Conservation (phyloP, 2,888 invertebrate species). For the Leptothorax acervorum region DNA sequence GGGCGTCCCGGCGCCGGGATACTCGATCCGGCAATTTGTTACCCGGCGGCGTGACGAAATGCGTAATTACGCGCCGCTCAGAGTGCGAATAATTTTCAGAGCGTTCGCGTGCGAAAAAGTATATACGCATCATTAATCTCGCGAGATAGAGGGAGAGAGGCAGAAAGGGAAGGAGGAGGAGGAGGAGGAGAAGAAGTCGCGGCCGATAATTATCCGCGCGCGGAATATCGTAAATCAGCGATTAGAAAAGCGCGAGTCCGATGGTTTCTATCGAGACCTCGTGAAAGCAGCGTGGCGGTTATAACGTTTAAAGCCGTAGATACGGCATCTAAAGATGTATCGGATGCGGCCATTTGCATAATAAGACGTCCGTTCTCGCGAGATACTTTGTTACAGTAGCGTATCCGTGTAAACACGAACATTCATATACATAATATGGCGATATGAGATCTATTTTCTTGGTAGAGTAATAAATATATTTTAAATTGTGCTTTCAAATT, state of each 20-base stretch:
- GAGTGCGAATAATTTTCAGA: constrained; percentile 55
- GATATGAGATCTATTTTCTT: not conserved
- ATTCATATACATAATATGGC: not conserved
- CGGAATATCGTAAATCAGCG: constrained; percentile 52
- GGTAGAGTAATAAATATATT: not conserved
- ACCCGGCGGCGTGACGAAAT: constrained; percentile 53
- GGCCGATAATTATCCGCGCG: constrained; percentile 43
- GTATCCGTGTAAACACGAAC: not conserved
- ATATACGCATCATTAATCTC: constrained; percentile 53
- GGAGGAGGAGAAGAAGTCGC: constrained; percentile 2
- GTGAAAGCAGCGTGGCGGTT: constrained; percentile 43
- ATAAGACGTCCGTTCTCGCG: constrained; percentile 25
- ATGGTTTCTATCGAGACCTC: constrained; percentile 47
- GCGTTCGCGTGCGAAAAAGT: constrained; percentile 43
- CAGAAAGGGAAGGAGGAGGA: too few relatives aligned
- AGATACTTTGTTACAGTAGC: constrained; percentile 17
- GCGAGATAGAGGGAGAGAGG: not conserved
- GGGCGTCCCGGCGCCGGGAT: constrained; percentile 46
- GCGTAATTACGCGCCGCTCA: constrained; percentile 61
- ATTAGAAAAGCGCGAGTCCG: constrained; percentile 51
- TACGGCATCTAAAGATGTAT: constrained; percentile 22
- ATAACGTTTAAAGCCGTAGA: constrained; percentile 21
- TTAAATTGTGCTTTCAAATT: not conserved
- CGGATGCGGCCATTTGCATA: constrained; percentile 37
- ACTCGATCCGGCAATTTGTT: constrained; percentile 53